phyloP scores from a whole-genome alignment of 2,113 vertebrate genomes.

The Merops nubicus region DNA sequence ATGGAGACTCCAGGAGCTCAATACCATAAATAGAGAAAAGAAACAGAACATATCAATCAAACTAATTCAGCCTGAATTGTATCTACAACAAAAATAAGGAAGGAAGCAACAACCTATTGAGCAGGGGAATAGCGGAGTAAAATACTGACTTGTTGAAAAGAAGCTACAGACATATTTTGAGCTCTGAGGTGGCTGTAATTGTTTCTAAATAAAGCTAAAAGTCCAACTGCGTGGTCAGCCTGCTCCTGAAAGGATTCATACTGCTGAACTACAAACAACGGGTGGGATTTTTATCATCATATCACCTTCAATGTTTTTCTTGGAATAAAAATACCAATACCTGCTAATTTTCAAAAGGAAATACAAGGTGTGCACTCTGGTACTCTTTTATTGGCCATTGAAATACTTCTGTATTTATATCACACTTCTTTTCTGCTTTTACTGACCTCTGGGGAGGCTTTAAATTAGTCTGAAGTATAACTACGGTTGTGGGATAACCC shows the following conservation, averaged over 20 bases:
- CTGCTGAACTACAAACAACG: not conserved
- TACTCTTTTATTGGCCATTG: not conserved
- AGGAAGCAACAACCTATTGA: not conserved
- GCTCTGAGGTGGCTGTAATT: not conserved
- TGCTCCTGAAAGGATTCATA: not conserved
- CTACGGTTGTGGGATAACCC: not conserved
- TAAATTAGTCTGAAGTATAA: not conserved
- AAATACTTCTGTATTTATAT: not conserved
- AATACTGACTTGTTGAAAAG: slow-evolving; percentile 45
- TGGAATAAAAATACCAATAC: not conserved
- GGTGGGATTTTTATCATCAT: not conserved
- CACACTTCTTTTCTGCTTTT: not conserved
- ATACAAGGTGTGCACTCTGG: rapidly evolving
- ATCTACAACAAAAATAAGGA: slow-evolving; percentile 15
- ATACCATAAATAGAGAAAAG: slow-evolving; percentile 32
- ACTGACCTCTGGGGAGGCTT: not conserved
- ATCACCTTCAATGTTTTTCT: not conserved
- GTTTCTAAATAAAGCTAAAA: slow-evolving; percentile 40
- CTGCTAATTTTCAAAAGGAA: not conserved
- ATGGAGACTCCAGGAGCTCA: not conserved
- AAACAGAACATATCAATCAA: slow-evolving; percentile 63
- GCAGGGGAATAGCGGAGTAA: not conserved
- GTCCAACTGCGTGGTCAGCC: not conserved
- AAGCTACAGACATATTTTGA: not conserved
- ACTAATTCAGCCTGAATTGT: not conserved